Evolutionary conservation across 1,140 invertebrate species (phyloP), one percentile per base, ranked within the genome.

Genomic region (Trichonephila clavipes): DNA sequence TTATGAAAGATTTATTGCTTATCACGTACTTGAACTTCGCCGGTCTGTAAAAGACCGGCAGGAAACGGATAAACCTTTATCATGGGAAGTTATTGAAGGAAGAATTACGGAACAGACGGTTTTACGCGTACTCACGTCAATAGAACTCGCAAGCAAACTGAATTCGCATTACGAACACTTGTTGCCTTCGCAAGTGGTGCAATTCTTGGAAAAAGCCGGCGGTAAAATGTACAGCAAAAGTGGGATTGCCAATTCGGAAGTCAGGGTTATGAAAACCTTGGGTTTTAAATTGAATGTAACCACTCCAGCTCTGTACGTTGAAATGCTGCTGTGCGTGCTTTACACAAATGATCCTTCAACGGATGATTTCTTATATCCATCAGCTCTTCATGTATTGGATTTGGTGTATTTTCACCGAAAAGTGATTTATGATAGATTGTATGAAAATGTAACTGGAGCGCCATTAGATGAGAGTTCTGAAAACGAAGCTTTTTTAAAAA

Each of bases 201-300:
- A 90, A n/a, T 81, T 90, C 40, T 61, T 90, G 28, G 66, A 64
- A 18, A 90, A 77, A 69, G 12, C 51, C 24, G 85, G 66, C 2
- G 85, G 66, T 3, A 77, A 88, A 72, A 19, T 18, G 1, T 93
- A 62, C 59, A 61, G 62, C 19, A 69, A n/a, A 51, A 94, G 95
- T n/a, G 95, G 95, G 91, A 95, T 96, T 44, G 86, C 96, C 18
- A 95, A 95, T 72, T 96, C 95, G n/a, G 95, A 96, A 88, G 69
- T 96, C 28, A 94, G 95, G 77, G 94, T 96, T 24, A 94, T 96
- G 34, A 95, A 95, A 91, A 95, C 95, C 10, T 93, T 96, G 14
- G 83, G 95, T 51, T 95, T 95, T 90, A 94, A 95, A 21, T 93
- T 96, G 6, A 94, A 94, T 44, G 61, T 94, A 5, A 82, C 94